A percentile compares a stretch with the other conserved stretches of the same genome.
These are phyloP conservation scores for Archilochus colubris DNA, from an alignment of 2,113 vertebrate genomes.

Conservation along the genomic window DNA sequence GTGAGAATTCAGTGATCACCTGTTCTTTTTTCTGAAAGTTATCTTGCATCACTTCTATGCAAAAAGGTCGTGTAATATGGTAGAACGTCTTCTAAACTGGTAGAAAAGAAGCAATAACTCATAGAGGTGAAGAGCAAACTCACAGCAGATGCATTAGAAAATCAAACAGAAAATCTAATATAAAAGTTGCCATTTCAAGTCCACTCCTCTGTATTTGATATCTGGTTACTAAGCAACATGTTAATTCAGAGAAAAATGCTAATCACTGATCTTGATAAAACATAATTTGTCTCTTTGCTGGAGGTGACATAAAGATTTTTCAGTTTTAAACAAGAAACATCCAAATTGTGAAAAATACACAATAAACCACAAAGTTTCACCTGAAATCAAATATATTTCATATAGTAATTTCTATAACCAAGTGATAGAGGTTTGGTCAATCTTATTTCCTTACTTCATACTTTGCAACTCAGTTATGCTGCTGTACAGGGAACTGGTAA, in stretches of 20 bases:
- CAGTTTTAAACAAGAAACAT: neutral
- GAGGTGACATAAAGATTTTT: conserved; percentile 8
- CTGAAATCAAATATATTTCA: conserved; percentile 35
- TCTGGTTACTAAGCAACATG: neutral
- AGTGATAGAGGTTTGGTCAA: neutral
- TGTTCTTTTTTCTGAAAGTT: neutral
- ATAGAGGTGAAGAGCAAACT: neutral
- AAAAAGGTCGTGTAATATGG: neutral
- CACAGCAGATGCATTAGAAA: neutral
- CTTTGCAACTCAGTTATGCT: conserved; percentile 5
- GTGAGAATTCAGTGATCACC: neutral
- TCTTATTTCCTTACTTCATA: neutral
- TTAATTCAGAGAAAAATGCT: neutral
- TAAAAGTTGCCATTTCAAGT: neutral
- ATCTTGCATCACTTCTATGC: neutral
- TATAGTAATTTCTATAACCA: conserved; percentile 1
- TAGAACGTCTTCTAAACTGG: neutral
- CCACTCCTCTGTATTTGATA: neutral
- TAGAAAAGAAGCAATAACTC: neutral
- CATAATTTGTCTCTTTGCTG: neutral
- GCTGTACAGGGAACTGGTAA: neutral
- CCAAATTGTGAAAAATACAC: neutral
- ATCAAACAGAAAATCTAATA: neutral
- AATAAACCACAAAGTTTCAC: neutral
- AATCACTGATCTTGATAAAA: neutral